A percentile compares a stretch with the other conserved stretches of the same genome.
These are phyloP conservation scores for Lumbricus terrestris DNA, from an alignment of 2,888 invertebrate genomes.

Conservation along the genomic window DNA sequence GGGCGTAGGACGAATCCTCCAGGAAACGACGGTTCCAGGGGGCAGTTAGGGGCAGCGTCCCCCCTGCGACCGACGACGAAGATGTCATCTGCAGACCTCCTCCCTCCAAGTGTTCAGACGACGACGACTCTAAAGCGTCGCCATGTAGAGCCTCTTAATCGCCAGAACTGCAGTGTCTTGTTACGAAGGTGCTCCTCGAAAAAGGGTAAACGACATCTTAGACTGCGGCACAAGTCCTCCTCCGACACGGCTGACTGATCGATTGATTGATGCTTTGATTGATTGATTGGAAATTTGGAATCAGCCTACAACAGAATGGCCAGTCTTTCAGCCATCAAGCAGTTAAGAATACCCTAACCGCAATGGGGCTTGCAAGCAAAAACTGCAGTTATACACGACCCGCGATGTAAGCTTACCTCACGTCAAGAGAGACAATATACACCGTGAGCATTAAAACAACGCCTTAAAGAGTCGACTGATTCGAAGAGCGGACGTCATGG, in stretches of 20 bases:
- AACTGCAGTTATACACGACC: not conserved
- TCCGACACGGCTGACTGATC: not conserved
- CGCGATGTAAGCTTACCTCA: not conserved
- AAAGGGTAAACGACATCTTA: not conserved
- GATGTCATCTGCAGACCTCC: not conserved
- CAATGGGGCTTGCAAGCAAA: not conserved
- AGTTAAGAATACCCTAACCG: not conserved
- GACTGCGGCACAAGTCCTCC: not conserved
- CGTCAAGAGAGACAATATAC: not conserved
- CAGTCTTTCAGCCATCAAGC: not conserved
- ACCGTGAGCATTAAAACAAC: not conserved
- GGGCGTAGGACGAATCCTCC: not conserved
- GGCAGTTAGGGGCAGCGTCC: too few relatives aligned
- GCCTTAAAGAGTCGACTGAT: not conserved
- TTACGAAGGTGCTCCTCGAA: constrained; percentile 3
- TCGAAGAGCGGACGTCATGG: not conserved
- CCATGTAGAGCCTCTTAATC: not conserved
- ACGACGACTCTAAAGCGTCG: not conserved
- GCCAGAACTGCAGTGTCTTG: not conserved
- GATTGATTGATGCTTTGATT: too few relatives aligned
- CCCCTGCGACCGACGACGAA: not conserved
- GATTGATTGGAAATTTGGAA: not conserved
- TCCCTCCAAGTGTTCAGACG: not conserved
- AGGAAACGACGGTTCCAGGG: too few relatives aligned
- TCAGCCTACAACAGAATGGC: not conserved